phyloP scores from a whole-genome alignment of 2,888 invertebrate genomes.

The Ormyrus rosae region DNA sequence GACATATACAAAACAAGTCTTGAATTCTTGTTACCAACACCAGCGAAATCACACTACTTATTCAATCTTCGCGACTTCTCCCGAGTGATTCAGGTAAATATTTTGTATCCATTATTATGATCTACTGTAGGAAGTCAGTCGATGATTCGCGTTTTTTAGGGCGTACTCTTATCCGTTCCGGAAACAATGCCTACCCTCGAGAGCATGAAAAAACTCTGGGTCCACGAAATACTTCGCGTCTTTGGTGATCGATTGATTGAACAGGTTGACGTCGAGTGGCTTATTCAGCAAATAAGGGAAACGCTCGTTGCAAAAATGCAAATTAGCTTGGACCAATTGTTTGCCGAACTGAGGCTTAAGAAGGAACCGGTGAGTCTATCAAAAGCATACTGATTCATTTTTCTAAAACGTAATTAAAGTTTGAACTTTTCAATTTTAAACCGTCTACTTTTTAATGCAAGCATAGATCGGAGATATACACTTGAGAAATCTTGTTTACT shows the following conservation, averaged over 20 bases:
- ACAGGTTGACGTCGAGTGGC: conserved; percentile 88
- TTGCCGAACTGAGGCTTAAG: conserved; percentile 78
- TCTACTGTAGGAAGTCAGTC: no score
- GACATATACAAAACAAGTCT: conserved; percentile 91
- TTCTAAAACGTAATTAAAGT: no score
- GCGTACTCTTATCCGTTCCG: conserved; percentile 92
- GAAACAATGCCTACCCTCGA: conserved; percentile 91
- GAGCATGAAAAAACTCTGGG: conserved; percentile 94
- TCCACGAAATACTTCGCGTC: conserved; percentile 94
- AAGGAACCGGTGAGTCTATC: conserved; percentile 5
- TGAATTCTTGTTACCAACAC: conserved; percentile 91
- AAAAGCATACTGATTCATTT: neutral
- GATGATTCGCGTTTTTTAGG: conserved; percentile 78
- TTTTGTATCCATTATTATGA: neutral
- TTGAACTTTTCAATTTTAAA: no score
- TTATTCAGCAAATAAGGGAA: conserved; percentile 83
- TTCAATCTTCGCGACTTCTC: conserved; percentile 97
- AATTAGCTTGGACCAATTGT: conserved; percentile 83
- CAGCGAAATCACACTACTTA: conserved; percentile 94
- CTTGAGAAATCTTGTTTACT: conserved; percentile 91
- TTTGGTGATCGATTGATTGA: conserved; percentile 95
- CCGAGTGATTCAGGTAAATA: conserved; percentile 87
- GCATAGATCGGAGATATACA: conserved; percentile 86
- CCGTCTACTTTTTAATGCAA: no score
- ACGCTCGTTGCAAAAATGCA: conserved; percentile 81